Conservation (phyloP, 2,888 invertebrate species). For the Agriopis aurantiaria region DNA sequence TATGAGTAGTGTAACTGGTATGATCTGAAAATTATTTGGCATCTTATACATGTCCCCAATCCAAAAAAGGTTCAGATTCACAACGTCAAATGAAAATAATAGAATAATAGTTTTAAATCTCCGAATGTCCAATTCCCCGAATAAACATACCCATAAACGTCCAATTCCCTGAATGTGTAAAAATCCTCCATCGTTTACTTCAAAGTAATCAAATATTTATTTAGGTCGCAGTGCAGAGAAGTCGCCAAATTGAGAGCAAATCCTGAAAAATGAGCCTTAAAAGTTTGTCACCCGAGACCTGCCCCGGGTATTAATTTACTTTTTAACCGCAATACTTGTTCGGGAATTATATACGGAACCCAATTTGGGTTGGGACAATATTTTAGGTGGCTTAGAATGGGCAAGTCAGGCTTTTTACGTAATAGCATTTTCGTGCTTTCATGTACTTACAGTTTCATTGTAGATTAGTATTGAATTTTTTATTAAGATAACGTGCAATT, state of each 20-base stretch:
- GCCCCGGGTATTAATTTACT: constrained; percentile 36
- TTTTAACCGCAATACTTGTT: constrained; percentile 35
- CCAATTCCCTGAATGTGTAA: not conserved
- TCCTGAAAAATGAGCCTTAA: constrained; percentile 36
- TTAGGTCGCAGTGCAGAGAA: constrained; percentile 21
- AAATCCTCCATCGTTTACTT: constrained; percentile 11
- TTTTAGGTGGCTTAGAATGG: constrained; percentile 2
- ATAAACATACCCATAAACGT: not conserved
- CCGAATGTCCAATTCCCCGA: no score
- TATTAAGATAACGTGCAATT: no score
- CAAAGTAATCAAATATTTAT: constrained; percentile 34
- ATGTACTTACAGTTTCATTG: not conserved
- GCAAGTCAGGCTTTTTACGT: not conserved
- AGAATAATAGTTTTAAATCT: no score
- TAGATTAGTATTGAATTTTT: no score
- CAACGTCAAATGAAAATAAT: no score
- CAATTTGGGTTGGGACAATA: constrained; percentile 24
- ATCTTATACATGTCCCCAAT: no score
- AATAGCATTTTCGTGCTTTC: no score
- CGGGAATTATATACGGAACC: constrained; percentile 15
- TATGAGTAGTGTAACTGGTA: no score
- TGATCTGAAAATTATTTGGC: no score
- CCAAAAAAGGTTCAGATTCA: no score
- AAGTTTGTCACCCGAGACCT: constrained; percentile 36
- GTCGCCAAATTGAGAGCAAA: constrained; percentile 33